phyloP scores from a whole-genome alignment of 2,113 vertebrate genomes.

The Neomonachus schauinslandi region DNA sequence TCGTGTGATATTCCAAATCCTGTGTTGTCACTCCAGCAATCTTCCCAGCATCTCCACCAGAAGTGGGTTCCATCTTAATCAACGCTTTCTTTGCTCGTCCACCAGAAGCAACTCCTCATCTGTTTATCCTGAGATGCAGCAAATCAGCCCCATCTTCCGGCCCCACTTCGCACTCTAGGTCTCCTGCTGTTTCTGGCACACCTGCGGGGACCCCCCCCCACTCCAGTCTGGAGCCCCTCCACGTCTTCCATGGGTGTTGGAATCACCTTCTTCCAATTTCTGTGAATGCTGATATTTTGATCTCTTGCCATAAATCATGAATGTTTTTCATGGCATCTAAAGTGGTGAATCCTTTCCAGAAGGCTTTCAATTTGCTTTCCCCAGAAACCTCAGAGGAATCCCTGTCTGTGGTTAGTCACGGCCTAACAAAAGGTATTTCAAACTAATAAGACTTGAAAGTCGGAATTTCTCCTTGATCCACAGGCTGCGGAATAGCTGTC shows the following conservation, averaged over 20 bases:
- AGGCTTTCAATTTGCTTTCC: not conserved
- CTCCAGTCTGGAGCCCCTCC: not conserved
- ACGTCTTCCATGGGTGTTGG: accelerated
- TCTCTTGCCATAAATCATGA: not conserved
- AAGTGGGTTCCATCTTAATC: not conserved
- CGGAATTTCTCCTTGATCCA: not conserved
- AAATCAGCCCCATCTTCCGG: not conserved
- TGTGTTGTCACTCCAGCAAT: not conserved
- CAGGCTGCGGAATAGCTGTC: not conserved
- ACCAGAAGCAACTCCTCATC: not conserved
- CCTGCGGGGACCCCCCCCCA: not conserved
- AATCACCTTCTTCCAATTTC: not conserved
- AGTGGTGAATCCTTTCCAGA: not conserved
- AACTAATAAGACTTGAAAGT: not conserved
- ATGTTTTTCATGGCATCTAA: not conserved
- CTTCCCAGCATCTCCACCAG: not conserved
- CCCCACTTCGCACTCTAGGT: not conserved
- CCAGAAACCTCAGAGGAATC: not conserved
- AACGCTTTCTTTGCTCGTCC: not conserved
- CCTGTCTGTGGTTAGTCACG: not conserved
- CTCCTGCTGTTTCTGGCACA: not conserved
- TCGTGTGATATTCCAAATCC: no score
- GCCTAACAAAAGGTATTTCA: not conserved
- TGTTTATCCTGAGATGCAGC: not conserved
- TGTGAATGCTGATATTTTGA: not conserved